These are phyloP conservation scores for Syngnathus scovelli DNA, from an alignment of 2,113 vertebrate genomes.

Conservation along the genomic window DNA sequence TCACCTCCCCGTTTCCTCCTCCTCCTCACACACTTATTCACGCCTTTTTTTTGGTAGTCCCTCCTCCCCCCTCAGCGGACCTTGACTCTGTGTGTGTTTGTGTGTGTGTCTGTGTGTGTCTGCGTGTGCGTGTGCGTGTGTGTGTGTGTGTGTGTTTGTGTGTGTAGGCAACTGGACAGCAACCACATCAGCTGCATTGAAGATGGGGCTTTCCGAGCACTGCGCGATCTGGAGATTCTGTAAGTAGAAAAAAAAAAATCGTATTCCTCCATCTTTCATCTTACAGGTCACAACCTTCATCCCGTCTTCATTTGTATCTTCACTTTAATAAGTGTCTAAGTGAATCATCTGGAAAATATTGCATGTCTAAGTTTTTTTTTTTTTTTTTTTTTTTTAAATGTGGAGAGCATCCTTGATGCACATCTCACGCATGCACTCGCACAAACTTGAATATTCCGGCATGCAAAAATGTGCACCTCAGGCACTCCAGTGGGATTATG, in stretches of 20 bases:
- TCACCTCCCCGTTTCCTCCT: constrained; percentile 42
- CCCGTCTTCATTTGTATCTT: constrained; percentile 8
- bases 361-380: neutral
- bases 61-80: constrained; percentile 47
- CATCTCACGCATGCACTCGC: neutral
- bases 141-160: constrained; percentile 28
- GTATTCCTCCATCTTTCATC: constrained; percentile 22
- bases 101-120: constrained; percentile 31
- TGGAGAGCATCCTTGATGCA: neutral
- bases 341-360: neutral
- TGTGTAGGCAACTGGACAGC: constrained; percentile 98
- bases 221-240: constrained; percentile 99
- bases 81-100: constrained; percentile 41
- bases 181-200: constrained; percentile 99
- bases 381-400: neutral
- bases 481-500: neutral
- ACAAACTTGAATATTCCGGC: neutral
- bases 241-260: constrained; percentile 72
- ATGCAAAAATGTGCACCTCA: neutral
- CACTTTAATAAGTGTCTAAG: neutral
- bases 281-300: constrained; percentile 10
- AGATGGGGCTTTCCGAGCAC: constrained; percentile 98
- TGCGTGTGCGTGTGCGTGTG: constrained; percentile 37
- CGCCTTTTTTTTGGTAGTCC: constrained; percentile 49
- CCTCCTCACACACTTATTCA: constrained; percentile 40